Evolutionary conservation across 2,888 invertebrate genomes (phyloP).

Genomic region (Patella caerulea): DNA sequence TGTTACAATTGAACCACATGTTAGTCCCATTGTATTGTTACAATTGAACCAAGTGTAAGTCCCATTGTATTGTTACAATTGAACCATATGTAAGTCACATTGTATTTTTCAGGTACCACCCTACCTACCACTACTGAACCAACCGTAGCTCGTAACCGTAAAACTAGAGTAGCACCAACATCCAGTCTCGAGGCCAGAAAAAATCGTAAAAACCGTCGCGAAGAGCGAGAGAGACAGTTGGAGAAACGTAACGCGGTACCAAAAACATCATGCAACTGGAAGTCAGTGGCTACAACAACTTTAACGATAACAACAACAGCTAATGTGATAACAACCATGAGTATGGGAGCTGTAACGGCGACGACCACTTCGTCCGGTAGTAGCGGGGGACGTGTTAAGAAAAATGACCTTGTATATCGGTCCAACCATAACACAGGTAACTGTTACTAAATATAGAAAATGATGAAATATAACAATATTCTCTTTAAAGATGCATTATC

Average conservation of each 20-base stretch:
- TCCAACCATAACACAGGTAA: slow-evolving; percentile 16
- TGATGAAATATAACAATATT: no score
- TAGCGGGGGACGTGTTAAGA: slow-evolving; percentile 15
- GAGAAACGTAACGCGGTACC: slow-evolving; percentile 12
- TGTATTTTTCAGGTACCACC: slow-evolving; percentile 40
- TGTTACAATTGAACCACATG: no score
- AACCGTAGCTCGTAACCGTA: slow-evolving; percentile 22
- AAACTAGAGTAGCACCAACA: slow-evolving; percentile 13
- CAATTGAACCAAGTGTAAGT: no score
- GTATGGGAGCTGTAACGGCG: slow-evolving; percentile 16
- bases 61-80: no score
- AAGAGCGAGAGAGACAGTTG: slow-evolving; percentile 32
- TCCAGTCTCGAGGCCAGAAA: slow-evolving; percentile 43
- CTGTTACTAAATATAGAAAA: no score
- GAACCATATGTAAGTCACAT: no score
- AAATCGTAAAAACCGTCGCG: slow-evolving; percentile 45
- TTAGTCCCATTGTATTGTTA: no score
- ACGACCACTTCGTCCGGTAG: slow-evolving; percentile 22
- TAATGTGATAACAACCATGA: neutral
- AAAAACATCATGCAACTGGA: neutral
- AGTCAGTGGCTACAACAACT: neutral
- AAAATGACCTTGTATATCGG: slow-evolving; percentile 18
- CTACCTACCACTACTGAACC: slow-evolving; percentile 49
- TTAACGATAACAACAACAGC: slow-evolving; percentile 21
- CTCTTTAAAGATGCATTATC: no score